These are phyloP conservation scores for Cyprinella venusta DNA, from an alignment of 2,797 vertebrate species.

Conservation along the genomic window DNA sequence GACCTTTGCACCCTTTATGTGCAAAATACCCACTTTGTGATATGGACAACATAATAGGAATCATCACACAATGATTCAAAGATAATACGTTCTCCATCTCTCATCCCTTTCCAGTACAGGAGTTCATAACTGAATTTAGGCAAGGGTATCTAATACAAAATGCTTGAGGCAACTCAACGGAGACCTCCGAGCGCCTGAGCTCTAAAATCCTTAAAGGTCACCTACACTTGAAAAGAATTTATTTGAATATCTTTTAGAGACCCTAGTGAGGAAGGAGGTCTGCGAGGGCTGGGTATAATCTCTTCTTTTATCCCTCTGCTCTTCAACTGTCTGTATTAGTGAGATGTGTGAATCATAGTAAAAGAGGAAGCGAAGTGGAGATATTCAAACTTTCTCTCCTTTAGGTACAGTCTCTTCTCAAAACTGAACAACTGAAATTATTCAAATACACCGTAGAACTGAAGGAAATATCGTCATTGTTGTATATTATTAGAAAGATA, in stretches of 20 bases:
- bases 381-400: not conserved
- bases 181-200: conserved; percentile 46
- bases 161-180: not conserved
- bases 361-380: not conserved
- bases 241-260: conserved; percentile 55
- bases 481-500: no score
- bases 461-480: not conserved
- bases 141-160: conserved; percentile 45
- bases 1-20: not conserved
- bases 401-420: not conserved
- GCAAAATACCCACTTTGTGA: not conserved
- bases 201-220: conserved; percentile 70
- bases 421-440: not conserved
- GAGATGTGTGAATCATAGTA: conserved; percentile 34
- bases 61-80: conserved; percentile 9
- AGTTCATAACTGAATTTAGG: conserved; percentile 47
- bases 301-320: conserved; percentile 53
- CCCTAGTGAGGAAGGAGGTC: conserved; percentile 29
- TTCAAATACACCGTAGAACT: not conserved
- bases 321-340: conserved; percentile 35
- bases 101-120: not conserved
- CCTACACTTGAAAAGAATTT: conserved; percentile 58
- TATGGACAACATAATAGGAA: not conserved
- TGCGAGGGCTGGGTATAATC: conserved; percentile 53
- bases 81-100: not conserved